These are phyloP conservation scores for Agonopterix subpropinquella DNA, from an alignment of 2,888 invertebrate species.

Conservation along the genomic window DNA sequence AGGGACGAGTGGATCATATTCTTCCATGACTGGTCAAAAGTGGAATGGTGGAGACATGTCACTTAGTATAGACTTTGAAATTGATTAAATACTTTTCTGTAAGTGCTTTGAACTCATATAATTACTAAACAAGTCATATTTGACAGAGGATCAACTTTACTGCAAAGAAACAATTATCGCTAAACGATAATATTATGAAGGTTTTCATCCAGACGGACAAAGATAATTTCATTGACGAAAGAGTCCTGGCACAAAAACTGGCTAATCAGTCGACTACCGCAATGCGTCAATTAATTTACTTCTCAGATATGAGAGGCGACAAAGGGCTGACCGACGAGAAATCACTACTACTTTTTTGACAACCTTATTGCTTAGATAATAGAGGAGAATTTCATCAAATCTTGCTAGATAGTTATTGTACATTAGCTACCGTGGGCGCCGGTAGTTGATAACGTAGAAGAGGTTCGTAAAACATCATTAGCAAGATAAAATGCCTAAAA, in stretches of 20 bases:
- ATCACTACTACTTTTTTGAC: conserved; percentile 34
- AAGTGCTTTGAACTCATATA: too few species aligned
- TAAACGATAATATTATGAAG: too few species aligned
- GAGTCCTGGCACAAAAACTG: conserved; percentile 54
- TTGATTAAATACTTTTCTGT: too few species aligned
- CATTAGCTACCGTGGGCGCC: conserved; percentile 65
- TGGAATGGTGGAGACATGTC: too few species aligned
- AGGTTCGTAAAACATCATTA: conserved; percentile 72
- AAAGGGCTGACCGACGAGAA: conserved; percentile 45
- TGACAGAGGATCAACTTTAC: too few species aligned
- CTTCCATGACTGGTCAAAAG: too few species aligned
- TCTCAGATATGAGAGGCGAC: conserved; percentile 59
- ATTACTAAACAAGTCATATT: too few species aligned
- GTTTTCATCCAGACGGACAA: neutral
- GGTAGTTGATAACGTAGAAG: conserved; percentile 50
- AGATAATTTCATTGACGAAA: conserved; percentile 51
- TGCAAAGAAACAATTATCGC: too few species aligned
- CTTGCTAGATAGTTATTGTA: conserved; percentile 9
- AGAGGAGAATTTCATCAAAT: conserved; percentile 23
- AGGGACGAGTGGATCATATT: too few species aligned
- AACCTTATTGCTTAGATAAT: conserved; percentile 24
- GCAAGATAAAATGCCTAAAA: conserved; percentile 66
- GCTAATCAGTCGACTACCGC: conserved; percentile 54
- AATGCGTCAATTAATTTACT: conserved; percentile 64
- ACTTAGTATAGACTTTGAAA: too few species aligned